phyloP scores from a whole-genome alignment of 2,113 vertebrate genomes.

The Marcusenius ussheri region DNA sequence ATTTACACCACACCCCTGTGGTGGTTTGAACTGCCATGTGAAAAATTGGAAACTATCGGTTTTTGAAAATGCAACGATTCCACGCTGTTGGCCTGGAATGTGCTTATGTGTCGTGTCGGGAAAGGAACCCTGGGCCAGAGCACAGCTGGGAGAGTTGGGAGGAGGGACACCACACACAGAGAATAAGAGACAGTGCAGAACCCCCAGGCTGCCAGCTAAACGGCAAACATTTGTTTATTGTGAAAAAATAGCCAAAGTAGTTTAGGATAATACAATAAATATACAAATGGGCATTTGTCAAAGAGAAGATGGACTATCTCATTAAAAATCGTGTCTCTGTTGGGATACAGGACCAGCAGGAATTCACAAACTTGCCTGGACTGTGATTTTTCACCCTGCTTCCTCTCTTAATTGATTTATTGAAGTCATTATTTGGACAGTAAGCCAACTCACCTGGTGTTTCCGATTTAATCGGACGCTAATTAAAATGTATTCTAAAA shows the following conservation, averaged over 20 bases:
- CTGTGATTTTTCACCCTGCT: background rate
- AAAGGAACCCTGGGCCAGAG: background rate
- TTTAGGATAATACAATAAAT: background rate
- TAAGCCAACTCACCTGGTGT: background rate
- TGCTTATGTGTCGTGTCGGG: background rate
- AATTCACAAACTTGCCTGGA: conserved; percentile 1
- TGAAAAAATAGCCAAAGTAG: background rate
- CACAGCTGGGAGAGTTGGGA: background rate
- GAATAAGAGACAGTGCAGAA: background rate
- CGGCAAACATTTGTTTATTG: background rate
- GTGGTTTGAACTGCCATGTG: background rate
- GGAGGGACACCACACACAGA: background rate
- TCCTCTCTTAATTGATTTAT: conserved; percentile 1
- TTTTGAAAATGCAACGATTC: background rate
- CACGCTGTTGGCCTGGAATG: background rate
- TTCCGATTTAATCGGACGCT: background rate
- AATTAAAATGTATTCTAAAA: conserved; percentile 1
- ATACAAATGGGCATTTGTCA: background rate
- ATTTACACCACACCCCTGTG: background rate
- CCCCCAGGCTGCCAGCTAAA: background rate
- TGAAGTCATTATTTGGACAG: conserved; percentile 5
- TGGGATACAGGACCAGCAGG: background rate
- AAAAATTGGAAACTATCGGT: background rate
- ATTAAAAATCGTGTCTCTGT: background rate
- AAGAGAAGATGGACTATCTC: background rate